A percentile compares a stretch with the other conserved stretches of the same genome.
Evolutionary conservation across 2,113 vertebrate genomes (phyloP).

Genomic region (Saccopteryx leptura): DNA sequence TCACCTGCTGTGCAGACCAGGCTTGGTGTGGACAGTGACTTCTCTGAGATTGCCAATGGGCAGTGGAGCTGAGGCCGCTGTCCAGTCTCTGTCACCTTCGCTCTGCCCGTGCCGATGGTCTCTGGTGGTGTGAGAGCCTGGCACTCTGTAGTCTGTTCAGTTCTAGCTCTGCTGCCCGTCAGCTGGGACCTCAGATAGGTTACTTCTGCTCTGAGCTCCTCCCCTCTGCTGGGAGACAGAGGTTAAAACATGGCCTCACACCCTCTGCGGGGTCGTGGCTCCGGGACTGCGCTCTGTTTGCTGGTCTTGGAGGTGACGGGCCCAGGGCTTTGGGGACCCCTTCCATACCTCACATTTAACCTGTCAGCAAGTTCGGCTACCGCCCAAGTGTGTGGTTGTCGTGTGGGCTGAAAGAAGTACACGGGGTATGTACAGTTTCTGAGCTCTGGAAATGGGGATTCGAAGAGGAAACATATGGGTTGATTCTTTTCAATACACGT

Average conservation of each 20-base stretch:
- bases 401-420: neutral
- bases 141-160: accelerated
- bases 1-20: neutral
- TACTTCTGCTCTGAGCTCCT: neutral
- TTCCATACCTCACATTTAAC: accelerated
- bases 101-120: neutral
- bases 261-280: neutral
- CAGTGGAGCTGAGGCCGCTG: neutral
- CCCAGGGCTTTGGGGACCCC: neutral
- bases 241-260: neutral
- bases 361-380: neutral
- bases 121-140: neutral
- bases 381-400: accelerated
- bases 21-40: neutral
- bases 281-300: neutral
- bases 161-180: neutral
- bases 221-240: neutral
- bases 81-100: neutral
- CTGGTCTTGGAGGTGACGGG: neutral
- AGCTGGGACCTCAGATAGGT: neutral
- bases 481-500: accelerated
- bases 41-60: neutral
- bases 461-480: accelerated
- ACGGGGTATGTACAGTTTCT: accelerated
- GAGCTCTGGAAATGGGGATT: neutral